Conservation (phyloP, 2,113 vertebrate species). For the Callaeas wilsoni region DNA sequence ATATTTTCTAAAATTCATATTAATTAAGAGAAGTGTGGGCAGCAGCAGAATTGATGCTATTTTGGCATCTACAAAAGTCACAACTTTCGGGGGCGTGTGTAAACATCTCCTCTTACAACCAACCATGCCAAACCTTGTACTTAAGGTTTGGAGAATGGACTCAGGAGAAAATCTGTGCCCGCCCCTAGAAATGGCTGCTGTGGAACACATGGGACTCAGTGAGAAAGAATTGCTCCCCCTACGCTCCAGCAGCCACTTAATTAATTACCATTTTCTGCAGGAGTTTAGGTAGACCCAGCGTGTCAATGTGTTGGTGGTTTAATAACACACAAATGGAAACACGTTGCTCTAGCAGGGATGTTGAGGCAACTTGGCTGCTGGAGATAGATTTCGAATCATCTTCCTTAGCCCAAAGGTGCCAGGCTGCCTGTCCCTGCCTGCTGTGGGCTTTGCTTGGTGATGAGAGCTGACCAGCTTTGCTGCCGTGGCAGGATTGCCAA, state of each 20-base stretch:
- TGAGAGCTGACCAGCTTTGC: not conserved
- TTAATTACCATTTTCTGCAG: not conserved
- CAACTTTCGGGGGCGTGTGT: fast-evolving
- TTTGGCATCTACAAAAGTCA: not conserved
- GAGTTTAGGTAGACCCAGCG: not conserved
- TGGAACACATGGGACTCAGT: fast-evolving
- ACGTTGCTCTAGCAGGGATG: not conserved
- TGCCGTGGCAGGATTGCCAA: not conserved
- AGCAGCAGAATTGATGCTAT: not conserved
- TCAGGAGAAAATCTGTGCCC: not conserved
- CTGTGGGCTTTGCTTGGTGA: not conserved
- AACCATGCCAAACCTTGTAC: fast-evolving
- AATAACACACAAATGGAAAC: not conserved
- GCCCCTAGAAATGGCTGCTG: not conserved
- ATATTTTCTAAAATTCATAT: not conserved
- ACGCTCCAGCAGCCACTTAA: not conserved
- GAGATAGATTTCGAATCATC: not conserved
- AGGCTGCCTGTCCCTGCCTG: not conserved
- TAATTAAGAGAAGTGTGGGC: not conserved
- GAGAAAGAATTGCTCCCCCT: not conserved
- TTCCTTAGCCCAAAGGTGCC: not conserved
- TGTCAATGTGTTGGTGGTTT: not conserved
- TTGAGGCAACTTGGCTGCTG: not conserved
- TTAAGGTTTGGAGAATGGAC: not conserved
- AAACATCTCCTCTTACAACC: not conserved